Base-by-base conservation (phyloP, 2,797 vertebrate genomes). In the Alexandromys oeconomus region DNA sequence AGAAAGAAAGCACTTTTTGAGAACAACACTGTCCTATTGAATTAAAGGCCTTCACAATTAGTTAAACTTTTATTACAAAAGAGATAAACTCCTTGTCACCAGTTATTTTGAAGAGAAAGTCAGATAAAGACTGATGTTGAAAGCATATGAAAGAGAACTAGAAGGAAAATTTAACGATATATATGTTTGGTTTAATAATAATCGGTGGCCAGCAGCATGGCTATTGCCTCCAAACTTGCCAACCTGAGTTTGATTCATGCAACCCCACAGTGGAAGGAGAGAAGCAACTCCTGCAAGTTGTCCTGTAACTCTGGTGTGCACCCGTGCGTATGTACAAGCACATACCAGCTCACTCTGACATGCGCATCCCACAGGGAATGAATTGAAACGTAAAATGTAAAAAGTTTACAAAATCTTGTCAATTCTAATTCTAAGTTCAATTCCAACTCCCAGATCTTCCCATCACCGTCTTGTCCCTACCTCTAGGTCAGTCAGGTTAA, bases 41-140 rank as follows among this genome's bases (percentile, higher is more conserved):
- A 87, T 2, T 88, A 91, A 79, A 89, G 51, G 86, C 17, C 87
- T 80, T 89, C 71, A 31, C 78, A 84, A 69, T 87, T 74, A 17
- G 46, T 91, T 92, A 87, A 79, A 81, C 84, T 89, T 92, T 46
- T 77, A 80, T 46, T 89, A 37, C 37, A 87, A 92, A n/a, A 85
- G 3, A 92, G 37, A 8, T 40, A 57, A 37, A 29, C 40, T 87
- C 51, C 21, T 89, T 27, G 2, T 77, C 4, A 82, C 37, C 67
- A 94, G 34, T 9, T 89, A 25, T 87, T 87, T 65, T 94, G 48
- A 95, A 90, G 29, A 93, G 65, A 73, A 96, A 94, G 27, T 73
- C 51, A 87, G 4, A 90, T 6, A 81, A 63, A 82, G 31, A 79
- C 29, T 31, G 40, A 59, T 34, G 54, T 8, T 76, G 54, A n/a